Base-by-base conservation (phyloP, 2,797 vertebrate species). In the Acestrorhynchus altus region DNA sequence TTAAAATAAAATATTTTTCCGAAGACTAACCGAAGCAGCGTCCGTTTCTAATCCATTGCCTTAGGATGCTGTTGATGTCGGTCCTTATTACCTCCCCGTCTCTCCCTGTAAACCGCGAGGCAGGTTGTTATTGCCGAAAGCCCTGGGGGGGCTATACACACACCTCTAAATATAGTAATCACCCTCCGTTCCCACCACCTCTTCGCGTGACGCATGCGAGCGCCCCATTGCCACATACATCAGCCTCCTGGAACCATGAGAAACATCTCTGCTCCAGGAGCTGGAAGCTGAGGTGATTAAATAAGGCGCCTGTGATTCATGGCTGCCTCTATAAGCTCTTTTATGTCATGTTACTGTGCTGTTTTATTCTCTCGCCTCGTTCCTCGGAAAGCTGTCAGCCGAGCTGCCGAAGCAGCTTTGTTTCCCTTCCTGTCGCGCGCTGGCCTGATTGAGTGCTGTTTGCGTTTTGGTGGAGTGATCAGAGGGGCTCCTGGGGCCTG, bases 221-320 rank as follows among this genome's bases (percentile, higher is more conserved):
- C 40, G 42, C 26, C 28, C 35, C 39, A 22, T 46, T 78, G 68
- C 68, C 66, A 80, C 47, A 54, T 71, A 40, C 51, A 71, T 71
- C 59, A 78, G 46, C 8, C 68, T 35, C 13, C 13, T 12, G 24
- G 24, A 57, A 71, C 40, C 18, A 42, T 49, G 54, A 22, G 35
- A n/a, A 74, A 39, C 44, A 39, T 31, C 18, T 64, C n/a, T 73
- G 31, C 69, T 63, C 51, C 46, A 74, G 69, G 39, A 31, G 22
- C 39, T 52, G 35, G 22, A 40, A 73, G 39, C 54, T 61, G 72
- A 26, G 61, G 56, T 39, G 65, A 68, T 81, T 81, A 76, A 72
- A 78, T 67, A 78, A 83, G 63, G 1, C 11, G 12, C 9, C 8
- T 16, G 1, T 74, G 78, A 80, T 74, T 83, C 72, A 74, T 61